These are phyloP conservation scores for Yponomeuta malinellus DNA, from an alignment of 2,888 invertebrate species.

Conservation along the genomic window DNA sequence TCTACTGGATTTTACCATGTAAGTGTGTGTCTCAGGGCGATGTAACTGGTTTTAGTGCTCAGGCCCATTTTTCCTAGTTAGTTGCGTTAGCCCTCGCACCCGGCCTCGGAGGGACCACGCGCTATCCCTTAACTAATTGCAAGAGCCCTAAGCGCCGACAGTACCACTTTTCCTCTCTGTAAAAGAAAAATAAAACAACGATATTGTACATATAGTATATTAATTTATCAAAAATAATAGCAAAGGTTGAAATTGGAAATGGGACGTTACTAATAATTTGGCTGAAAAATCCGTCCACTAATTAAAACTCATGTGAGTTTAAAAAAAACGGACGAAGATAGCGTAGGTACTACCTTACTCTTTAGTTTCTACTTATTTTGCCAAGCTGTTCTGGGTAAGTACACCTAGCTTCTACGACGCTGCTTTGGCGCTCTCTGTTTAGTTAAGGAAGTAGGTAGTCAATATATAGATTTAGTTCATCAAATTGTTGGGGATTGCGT, in stretches of 20 bases:
- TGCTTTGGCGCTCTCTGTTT: neutral
- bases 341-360: too few relatives aligned
- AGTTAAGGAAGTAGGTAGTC: neutral
- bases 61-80: slow-evolving; percentile 5
- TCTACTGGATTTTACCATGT: neutral
- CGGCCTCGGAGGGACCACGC: slow-evolving; percentile 1
- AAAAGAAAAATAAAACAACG: neutral
- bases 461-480: slow-evolving; percentile 2
- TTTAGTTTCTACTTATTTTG: too few relatives aligned
- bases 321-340: too few relatives aligned
- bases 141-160: slow-evolving; percentile 4
- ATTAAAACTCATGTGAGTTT: too few relatives aligned
- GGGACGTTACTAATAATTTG: too few relatives aligned
- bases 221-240: too few relatives aligned
- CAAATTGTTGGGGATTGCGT: neutral
- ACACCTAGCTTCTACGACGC: neutral
- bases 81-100: neutral
- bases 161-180: neutral
- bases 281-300: too few relatives aligned
- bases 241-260: too few relatives aligned
- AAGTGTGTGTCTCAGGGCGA: neutral
- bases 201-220: too few relatives aligned
- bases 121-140: slow-evolving; percentile 13
- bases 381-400: too few relatives aligned
- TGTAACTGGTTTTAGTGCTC: neutral